A percentile compares a stretch with the other conserved stretches of the same genome.
phyloP scores from a whole-genome alignment of 1,140 invertebrate genomes.

The Hyles vespertilio region DNA sequence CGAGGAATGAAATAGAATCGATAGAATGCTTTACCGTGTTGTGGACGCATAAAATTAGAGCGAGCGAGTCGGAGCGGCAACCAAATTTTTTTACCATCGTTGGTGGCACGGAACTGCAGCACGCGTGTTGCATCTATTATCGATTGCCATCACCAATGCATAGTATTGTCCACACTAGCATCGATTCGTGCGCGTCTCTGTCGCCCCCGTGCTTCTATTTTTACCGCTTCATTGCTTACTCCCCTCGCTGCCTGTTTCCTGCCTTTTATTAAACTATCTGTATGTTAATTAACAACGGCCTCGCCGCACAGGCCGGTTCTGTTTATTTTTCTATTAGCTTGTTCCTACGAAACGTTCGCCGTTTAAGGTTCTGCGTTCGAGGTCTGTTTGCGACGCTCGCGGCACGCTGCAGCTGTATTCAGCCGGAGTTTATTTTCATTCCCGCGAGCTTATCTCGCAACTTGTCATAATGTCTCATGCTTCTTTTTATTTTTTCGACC shows the following conservation, averaged over 20 bases:
- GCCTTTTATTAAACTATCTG: constrained; percentile 75
- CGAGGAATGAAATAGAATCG: no score
- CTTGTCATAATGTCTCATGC: constrained; percentile 31
- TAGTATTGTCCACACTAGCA: constrained; percentile 50
- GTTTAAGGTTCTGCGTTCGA: constrained; percentile 43
- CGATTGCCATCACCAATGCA: constrained; percentile 58
- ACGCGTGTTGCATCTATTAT: constrained; percentile 44
- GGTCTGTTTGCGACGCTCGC: constrained; percentile 13
- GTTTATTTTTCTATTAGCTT: constrained; percentile 66
- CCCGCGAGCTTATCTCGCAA: constrained; percentile 4
- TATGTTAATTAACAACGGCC: constrained; percentile 74
- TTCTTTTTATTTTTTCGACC: constrained; percentile 61
- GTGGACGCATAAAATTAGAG: no score
- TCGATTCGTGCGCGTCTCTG: constrained; percentile 62
- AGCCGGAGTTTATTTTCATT: constrained; percentile 25
- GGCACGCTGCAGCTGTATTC: constrained; percentile 37
- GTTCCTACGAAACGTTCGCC: constrained; percentile 49
- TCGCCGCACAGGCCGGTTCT: constrained; percentile 47
- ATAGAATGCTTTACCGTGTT: no score
- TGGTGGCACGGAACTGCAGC: constrained; percentile 13
- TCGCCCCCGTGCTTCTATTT: constrained; percentile 70
- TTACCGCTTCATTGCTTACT: constrained; percentile 73
- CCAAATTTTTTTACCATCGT: neutral
- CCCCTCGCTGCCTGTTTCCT: constrained; percentile 68
- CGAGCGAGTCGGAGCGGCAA: no score